Evolutionary conservation across 2,888 invertebrate genomes (phyloP), one percentile per base, ranked within the genome.

Genomic region (Orthosia incerta): DNA sequence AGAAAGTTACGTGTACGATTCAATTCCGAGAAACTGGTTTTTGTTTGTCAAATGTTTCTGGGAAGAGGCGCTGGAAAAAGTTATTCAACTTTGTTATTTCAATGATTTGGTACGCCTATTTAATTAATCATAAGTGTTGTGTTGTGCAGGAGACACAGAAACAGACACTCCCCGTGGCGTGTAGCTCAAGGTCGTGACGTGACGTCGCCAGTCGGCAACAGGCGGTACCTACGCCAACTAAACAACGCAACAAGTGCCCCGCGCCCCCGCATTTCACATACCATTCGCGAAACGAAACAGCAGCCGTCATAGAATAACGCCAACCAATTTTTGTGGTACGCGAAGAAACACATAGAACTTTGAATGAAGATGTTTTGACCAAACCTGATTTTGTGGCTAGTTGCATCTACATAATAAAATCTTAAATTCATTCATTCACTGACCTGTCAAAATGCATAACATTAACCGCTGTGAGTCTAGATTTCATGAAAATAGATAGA

Each of bases 201-300:
- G 94, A 94, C 95, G 95, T 94, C 91, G 92, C 79, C 85, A 86
- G 87, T 89, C 89, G 89, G 93, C 94, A 93, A 93, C 93, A 93
- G 93, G 93, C 94, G 93, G 92, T 92, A 91, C 84, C 85, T 84
- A 91, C 92, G 92, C 92, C 94, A 93, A 93, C 94, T 92, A 94
- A 95, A 94, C 94, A 94, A 93, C 94, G 94, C 95, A 96, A 96
- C 95, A 95, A 95, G 96, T 95, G 95, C 94, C 90, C 90, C 92
- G 90, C 93, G 91, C 93, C 92, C 91, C 91, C 93, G 90, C 92
- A 86, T 88, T 85, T 90, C 89, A 88, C 92, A 92, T 91, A 89
- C 91, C 91, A 91, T 90, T 92, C 88, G 92, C 90, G 79, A 91
- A 93, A 92, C 90, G 79, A 91, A 93, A 92, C 91, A 91, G 89